phyloP scores from a whole-genome alignment of 2,888 invertebrate genomes.

The Pelosia muscerda region DNA sequence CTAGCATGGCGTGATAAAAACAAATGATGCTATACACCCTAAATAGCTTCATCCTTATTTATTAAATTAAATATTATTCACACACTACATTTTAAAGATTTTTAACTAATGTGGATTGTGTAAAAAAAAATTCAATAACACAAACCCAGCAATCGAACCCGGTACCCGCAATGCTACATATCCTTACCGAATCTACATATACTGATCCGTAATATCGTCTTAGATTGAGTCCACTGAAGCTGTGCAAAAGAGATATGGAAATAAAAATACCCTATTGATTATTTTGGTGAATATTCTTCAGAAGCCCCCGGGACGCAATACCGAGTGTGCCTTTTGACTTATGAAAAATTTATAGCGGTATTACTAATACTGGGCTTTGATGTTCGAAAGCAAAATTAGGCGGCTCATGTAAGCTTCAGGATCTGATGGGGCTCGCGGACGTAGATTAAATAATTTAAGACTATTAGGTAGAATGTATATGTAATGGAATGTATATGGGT shows the following conservation, averaged over 20 bases:
- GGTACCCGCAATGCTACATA: background rate
- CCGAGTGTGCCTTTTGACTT: constrained; percentile 3
- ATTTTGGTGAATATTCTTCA: constrained; percentile 6
- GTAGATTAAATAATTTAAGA: background rate
- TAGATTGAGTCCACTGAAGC: background rate
- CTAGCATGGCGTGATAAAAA: too few species aligned
- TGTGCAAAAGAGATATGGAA: constrained; percentile 4
- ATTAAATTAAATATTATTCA: too few species aligned
- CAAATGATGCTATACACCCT: too few species aligned
- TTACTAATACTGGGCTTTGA: background rate
- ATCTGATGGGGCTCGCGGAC: background rate
- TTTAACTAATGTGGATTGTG: background rate
- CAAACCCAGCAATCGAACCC: background rate
- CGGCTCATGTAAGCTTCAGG: background rate
- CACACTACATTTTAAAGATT: too few species aligned
- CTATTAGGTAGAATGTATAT: background rate
- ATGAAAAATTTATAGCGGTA: background rate
- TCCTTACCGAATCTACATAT: background rate
- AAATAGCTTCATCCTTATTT: too few species aligned
- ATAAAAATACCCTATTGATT: background rate
- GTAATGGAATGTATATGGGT: background rate
- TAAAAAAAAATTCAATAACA: background rate
- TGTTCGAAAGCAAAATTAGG: background rate
- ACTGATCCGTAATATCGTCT: background rate
- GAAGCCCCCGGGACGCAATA: background rate